Conservation (phyloP, 2,888 invertebrate species). For the Oligia fasciuncula region DNA sequence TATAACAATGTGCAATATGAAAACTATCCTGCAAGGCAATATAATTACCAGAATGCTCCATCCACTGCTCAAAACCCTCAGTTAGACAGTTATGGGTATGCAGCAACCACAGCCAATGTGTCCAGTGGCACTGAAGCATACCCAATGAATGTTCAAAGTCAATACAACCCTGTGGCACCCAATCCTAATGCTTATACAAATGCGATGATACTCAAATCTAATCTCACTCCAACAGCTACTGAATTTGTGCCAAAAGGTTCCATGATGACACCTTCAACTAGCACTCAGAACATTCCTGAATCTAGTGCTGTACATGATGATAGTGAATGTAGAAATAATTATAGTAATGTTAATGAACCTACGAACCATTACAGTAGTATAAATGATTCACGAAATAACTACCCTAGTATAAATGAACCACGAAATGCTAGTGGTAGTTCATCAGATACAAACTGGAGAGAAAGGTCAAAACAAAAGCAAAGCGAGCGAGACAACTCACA, state of each 20-base stretch:
- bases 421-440: slow-evolving; percentile 72
- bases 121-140: slow-evolving; percentile 72
- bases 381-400: slow-evolving; percentile 65
- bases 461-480: slow-evolving; percentile 69
- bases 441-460: slow-evolving; percentile 83
- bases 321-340: slow-evolving; percentile 61
- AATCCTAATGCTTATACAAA: slow-evolving; percentile 74
- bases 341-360: slow-evolving; percentile 57
- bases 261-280: slow-evolving; percentile 69
- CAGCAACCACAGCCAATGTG: slow-evolving; percentile 70
- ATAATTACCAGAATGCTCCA: slow-evolving; percentile 80
- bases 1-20: slow-evolving; percentile 80
- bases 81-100: slow-evolving; percentile 74
- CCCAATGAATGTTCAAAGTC: slow-evolving; percentile 72
- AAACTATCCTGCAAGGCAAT: slow-evolving; percentile 78
- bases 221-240: slow-evolving; percentile 89
- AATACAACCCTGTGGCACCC: slow-evolving; percentile 69
- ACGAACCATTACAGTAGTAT: slow-evolving; percentile 57
- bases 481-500: slow-evolving; percentile 65
- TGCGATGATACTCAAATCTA: slow-evolving; percentile 85
- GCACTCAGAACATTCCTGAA: slow-evolving; percentile 74
- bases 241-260: slow-evolving; percentile 90
- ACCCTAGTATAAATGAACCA: slow-evolving; percentile 54
- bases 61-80: slow-evolving; percentile 77
- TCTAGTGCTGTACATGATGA: slow-evolving; percentile 65